Evolutionary conservation across 2,797 vertebrate species (phyloP).

Genomic region (Phrynocephalus vlangalii): DNA sequence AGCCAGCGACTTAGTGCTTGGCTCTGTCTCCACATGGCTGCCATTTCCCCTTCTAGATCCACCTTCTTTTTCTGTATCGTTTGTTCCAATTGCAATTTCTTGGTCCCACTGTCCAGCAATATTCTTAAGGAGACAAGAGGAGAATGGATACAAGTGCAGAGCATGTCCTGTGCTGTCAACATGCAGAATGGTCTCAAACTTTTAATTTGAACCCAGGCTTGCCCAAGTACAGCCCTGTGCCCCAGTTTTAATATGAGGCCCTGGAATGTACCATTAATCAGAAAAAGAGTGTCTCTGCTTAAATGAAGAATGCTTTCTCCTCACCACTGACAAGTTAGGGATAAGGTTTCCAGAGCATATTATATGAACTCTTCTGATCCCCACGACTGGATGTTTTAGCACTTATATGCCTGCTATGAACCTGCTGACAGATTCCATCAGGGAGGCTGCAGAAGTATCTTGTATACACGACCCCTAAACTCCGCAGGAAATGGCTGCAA

Average conservation of each 20-base stretch:
- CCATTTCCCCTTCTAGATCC: neutral
- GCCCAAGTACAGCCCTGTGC: neutral
- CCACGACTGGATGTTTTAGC: neutral
- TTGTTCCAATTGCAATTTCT: neutral
- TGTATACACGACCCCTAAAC: too few relatives aligned
- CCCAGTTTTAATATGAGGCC: neutral
- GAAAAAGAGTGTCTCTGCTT: neutral
- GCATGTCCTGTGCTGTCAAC: too few relatives aligned
- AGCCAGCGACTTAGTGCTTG: neutral
- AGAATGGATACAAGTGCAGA: neutral
- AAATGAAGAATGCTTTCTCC: neutral
- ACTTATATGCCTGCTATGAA: neutral
- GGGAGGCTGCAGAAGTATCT: neutral
- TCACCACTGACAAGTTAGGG: neutral
- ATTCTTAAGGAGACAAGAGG: neutral
- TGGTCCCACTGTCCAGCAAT: neutral
- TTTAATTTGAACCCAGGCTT: neutral
- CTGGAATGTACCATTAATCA: neutral
- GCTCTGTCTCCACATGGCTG: neutral
- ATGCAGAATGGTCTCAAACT: neutral
- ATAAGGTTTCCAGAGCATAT: neutral
- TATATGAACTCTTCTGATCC: neutral
- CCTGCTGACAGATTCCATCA: neutral
- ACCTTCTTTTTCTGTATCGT: neutral
- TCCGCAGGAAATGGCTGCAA: too few relatives aligned